Evolutionary conservation across 2,888 invertebrate genomes (phyloP), one percentile per base, ranked within the genome.

Genomic region (Ophion costatus): DNA sequence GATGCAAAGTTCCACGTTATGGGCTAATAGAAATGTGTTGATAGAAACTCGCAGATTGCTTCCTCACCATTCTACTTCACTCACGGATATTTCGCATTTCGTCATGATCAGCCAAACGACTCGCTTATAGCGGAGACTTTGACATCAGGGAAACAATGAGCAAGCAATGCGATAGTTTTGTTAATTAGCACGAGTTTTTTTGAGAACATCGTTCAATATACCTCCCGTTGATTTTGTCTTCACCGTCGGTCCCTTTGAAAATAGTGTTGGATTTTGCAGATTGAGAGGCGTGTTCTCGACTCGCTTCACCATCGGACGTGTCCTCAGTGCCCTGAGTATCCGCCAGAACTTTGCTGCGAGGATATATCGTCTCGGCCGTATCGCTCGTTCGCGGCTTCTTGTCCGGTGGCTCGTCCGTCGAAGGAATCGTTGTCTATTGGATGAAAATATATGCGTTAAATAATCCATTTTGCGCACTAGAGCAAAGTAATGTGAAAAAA

Each of bases 371-470:
- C 73, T 87, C 83, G 14, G 81, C 80, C 11, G 84, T 87, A 22
- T 56, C 57, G 5, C 82, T 75, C 45, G 77, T 45, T 17, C 87
- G 82, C 9, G 63, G 5, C 51, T 87, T 88, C 38, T 89, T 89
- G 29, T 80, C 73, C 9, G 87, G 83, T 9, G 88, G 85, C 56
- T 84, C 84, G 24, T 87, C 85, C 0, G 77, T 70, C 10, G 76
- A 66, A 20, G 82, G 20, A 38, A 73, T 63, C 33, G 59, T 63
- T 17, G 85, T 78, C 87, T 88, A 64, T 10, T 7, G 22, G 56
- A 10, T 9, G 33, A 10, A 57, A 56, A 22, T 56, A 1, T 4
- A 61, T 42, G 2, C 5, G 9, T 51, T 17, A 1, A 51, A 51
- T 17, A 5, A 51, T 51, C 51, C 2, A 51, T 57, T 33, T 20